Evolutionary conservation across 1,140 invertebrate genomes (phyloP).

Genomic region (Teleopsis dalmanni): DNA sequence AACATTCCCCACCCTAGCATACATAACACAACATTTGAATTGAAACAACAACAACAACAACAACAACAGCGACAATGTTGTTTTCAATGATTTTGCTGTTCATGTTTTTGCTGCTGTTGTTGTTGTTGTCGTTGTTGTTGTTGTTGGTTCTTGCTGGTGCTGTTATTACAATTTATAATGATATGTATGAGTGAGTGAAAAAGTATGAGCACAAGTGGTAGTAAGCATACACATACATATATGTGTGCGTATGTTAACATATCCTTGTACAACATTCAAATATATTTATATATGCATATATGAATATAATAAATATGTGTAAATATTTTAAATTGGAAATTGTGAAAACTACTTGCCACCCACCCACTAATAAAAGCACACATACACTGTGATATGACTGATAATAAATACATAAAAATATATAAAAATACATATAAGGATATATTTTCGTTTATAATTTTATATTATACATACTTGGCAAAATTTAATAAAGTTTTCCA

Average conservation of each 20-base stretch:
- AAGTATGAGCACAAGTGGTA: no score
- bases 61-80: no score
- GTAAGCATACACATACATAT: background rate
- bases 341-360: background rate
- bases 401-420: background rate
- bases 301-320: background rate
- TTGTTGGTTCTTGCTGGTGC: no score
- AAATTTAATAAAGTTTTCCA: conserved; percentile 41
- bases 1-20: no score
- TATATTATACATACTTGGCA: conserved; percentile 24
- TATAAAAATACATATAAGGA: background rate
- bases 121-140: no score
- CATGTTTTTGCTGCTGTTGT: no score
- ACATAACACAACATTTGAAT: no score
- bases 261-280: background rate
- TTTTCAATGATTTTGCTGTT: no score
- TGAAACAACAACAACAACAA: no score
- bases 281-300: background rate
- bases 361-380: background rate
- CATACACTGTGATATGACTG: background rate
- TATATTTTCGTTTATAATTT: background rate
- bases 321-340: conserved; percentile 7
- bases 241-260: background rate
- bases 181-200: background rate
- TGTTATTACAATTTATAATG: no score